Evolutionary conservation across 2,888 invertebrate genomes (phyloP).

Genomic region (Spodoptera picta): DNA sequence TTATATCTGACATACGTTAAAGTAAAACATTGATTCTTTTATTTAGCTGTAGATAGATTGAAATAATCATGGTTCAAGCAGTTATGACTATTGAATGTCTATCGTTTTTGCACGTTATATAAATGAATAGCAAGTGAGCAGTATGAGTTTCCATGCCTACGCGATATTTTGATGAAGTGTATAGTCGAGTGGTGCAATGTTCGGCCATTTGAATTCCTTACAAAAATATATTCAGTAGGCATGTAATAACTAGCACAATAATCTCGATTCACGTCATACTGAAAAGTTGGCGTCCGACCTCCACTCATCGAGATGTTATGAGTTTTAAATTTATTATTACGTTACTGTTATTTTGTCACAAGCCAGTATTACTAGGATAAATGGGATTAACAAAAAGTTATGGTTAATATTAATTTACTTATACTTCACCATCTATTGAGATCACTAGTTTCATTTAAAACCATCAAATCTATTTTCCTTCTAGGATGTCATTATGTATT

Average conservation of each 20-base stretch:
- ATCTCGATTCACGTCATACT: constrained; percentile 48
- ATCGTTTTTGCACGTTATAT: too few species aligned
- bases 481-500: constrained; percentile 12
- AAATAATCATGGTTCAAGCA: too few species aligned
- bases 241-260: constrained; percentile 51
- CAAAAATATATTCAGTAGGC: constrained; percentile 48
- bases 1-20: too few species aligned
- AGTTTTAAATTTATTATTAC: constrained; percentile 32
- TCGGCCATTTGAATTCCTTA: constrained; percentile 46
- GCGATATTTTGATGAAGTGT: not conserved
- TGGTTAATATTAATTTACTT: constrained; percentile 13
- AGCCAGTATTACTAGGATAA: constrained; percentile 57
- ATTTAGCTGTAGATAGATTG: too few species aligned
- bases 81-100: too few species aligned
- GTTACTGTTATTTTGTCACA: constrained; percentile 30
- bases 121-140: too few species aligned
- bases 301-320: constrained; percentile 34
- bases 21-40: too few species aligned
- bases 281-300: constrained; percentile 54
- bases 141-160: too few species aligned
- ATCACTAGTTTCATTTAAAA: constrained; percentile 21
- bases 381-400: constrained; percentile 4
- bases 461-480: constrained; percentile 13
- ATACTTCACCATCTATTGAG: constrained; percentile 16
- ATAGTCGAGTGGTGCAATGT: constrained; percentile 44